phyloP scores from a whole-genome alignment of 1,140 invertebrate species.

The Paraescarpia echinospica region DNA sequence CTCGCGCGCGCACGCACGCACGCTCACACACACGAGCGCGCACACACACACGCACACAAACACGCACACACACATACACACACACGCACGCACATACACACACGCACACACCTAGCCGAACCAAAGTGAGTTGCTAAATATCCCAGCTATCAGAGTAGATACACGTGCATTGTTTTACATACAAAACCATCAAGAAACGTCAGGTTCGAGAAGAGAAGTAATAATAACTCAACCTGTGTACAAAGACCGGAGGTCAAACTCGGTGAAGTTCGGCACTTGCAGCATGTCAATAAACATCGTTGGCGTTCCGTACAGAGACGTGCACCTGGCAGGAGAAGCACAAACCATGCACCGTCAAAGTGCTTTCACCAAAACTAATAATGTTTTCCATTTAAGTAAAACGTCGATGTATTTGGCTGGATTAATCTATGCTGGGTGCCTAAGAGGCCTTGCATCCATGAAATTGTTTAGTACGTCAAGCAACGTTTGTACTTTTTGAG shows the following conservation, averaged over 20 bases:
- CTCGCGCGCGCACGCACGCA: too few relatives aligned
- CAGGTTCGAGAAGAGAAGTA: background rate
- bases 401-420: background rate
- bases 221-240: conserved; percentile 59
- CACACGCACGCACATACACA: conserved; percentile 11
- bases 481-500: too few relatives aligned
- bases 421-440: background rate
- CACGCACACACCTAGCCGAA: background rate
- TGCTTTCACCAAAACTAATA: too few relatives aligned
- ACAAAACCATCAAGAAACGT: too few relatives aligned
- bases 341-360: background rate
- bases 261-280: conserved; percentile 50
- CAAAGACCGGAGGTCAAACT: conserved; percentile 56
- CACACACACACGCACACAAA: conserved; percentile 2
- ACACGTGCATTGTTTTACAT: too few relatives aligned
- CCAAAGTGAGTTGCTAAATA: background rate
- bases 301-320: conserved; percentile 83
- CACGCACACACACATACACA: conserved; percentile 13
- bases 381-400: too few relatives aligned
- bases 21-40: background rate
- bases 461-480: too few relatives aligned
- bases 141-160: too few relatives aligned
- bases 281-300: conserved; percentile 94
- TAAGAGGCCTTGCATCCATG: too few relatives aligned
- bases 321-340: conserved; percentile 67